Evolutionary conservation across 1,140 invertebrate species (phyloP).

Genomic region (Muscidifurax raptorellus): DNA sequence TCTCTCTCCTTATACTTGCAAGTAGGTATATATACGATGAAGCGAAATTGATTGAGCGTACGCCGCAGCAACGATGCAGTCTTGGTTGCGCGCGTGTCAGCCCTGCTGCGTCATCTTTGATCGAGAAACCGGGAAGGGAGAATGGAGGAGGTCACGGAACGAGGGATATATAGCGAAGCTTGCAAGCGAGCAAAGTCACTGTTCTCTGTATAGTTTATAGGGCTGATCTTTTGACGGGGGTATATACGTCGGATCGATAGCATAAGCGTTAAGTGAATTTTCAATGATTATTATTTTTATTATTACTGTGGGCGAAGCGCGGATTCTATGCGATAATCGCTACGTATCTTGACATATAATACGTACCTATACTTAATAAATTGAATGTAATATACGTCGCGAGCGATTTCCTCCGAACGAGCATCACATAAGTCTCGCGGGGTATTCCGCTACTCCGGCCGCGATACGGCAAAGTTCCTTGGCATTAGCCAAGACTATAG

Average conservation of each 20-base stretch:
- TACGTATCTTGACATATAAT: no score
- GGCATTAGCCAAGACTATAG: neutral
- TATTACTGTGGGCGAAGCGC: no score
- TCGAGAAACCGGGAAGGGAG: slow-evolving; percentile 38
- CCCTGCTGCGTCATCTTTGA: slow-evolving; percentile 57
- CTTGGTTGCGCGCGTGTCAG: slow-evolving; percentile 4
- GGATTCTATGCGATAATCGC: no score
- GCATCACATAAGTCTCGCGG: neutral
- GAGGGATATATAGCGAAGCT: neutral
- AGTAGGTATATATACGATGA: slow-evolving; percentile 46
- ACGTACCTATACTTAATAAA: no score
- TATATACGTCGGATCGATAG: neutral
- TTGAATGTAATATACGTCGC: no score
- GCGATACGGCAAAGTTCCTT: neutral
- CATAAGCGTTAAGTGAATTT: neutral
- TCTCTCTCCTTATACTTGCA: neutral
- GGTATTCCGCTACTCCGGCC: neutral
- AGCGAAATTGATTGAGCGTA: slow-evolving; percentile 62
- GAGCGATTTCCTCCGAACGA: neutral
- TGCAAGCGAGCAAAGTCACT: neutral
- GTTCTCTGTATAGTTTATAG: neutral
- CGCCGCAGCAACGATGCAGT: slow-evolving; percentile 44
- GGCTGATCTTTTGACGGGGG: neutral
- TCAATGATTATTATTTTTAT: neutral
- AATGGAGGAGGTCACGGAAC: slow-evolving; percentile 35